These are phyloP conservation scores for Platalea minor DNA, from an alignment of 2,797 vertebrate genomes.

Conservation along the genomic window DNA sequence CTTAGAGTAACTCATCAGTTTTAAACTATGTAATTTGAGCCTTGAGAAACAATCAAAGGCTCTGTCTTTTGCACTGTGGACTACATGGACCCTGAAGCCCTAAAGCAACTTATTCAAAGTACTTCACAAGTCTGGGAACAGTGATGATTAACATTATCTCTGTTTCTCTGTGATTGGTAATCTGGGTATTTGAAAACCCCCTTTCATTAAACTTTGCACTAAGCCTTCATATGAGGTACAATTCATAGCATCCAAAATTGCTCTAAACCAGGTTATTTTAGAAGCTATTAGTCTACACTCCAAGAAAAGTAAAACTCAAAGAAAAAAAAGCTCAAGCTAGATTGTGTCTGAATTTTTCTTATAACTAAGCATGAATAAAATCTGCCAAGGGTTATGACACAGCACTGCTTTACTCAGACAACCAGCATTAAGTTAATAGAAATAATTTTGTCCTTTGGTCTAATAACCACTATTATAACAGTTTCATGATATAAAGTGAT, in stretches of 20 bases:
- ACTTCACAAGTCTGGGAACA: neutral
- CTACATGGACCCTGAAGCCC: neutral
- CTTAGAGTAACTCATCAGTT: neutral
- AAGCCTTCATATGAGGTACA: neutral
- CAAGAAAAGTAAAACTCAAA: neutral
- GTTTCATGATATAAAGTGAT: neutral
- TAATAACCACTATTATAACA: neutral
- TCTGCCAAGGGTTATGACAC: neutral
- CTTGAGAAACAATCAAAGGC: neutral
- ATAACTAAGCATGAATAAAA: neutral
- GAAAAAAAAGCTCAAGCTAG: neutral
- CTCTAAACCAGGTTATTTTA: neutral
- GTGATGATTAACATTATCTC: neutral
- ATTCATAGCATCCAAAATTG: neutral
- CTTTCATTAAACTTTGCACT: neutral
- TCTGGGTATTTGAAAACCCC: neutral
- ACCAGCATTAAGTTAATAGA: neutral
- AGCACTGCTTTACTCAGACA: neutral
- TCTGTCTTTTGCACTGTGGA: neutral
- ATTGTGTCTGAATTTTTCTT: neutral
- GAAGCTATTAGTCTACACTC: neutral
- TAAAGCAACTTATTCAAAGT: neutral
- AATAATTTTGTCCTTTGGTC: neutral
- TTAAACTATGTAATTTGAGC: neutral
- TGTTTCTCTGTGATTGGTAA: neutral